phyloP scores from a whole-genome alignment of 2,888 invertebrate genomes.

The Lithosia quadra region DNA sequence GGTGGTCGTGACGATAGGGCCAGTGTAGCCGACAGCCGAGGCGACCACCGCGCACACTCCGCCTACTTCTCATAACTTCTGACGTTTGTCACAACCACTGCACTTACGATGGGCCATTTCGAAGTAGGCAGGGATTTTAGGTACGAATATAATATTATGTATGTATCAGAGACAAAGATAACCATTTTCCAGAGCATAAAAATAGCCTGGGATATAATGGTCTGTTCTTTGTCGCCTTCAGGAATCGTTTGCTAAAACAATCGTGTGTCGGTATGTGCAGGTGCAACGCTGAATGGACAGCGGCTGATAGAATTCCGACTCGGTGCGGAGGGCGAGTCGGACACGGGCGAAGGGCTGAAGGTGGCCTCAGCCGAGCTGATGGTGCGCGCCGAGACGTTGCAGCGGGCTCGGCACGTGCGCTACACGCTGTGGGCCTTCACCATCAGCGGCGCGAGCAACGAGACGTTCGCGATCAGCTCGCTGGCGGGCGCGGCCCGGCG shows the following conservation, averaged over 20 bases:
- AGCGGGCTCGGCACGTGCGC: constrained; percentile 74
- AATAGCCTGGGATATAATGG: not conserved
- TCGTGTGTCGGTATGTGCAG: constrained; percentile 78
- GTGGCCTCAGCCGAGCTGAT: constrained; percentile 94
- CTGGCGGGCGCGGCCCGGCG: constrained; percentile 85
- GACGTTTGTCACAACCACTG: constrained; percentile 53
- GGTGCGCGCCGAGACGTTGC: constrained; percentile 84
- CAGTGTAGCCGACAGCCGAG: constrained; percentile 81
- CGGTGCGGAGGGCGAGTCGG: constrained; percentile 85
- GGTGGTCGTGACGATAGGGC: constrained; percentile 62
- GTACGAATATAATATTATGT: no score
- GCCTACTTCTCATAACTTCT: constrained; percentile 35
- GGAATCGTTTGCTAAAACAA: constrained; percentile 11
- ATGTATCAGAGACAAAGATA: constrained; percentile 27
- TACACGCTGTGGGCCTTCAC: constrained; percentile 92
- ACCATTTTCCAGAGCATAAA: not conserved
- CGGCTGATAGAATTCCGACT: constrained; percentile 94
- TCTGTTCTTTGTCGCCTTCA: constrained; percentile 13
- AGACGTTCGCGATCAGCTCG: constrained; percentile 79
- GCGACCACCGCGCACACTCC: constrained; percentile 74
- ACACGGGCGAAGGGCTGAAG: constrained; percentile 87
- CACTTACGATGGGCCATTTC: constrained; percentile 75
- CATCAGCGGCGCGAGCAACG: constrained; percentile 89
- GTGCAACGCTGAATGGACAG: constrained; percentile 94
- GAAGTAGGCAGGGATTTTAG: constrained; percentile 63